These are phyloP conservation scores for Agelaius tricolor DNA, from an alignment of 2,113 vertebrate genomes.

Conservation along the genomic window DNA sequence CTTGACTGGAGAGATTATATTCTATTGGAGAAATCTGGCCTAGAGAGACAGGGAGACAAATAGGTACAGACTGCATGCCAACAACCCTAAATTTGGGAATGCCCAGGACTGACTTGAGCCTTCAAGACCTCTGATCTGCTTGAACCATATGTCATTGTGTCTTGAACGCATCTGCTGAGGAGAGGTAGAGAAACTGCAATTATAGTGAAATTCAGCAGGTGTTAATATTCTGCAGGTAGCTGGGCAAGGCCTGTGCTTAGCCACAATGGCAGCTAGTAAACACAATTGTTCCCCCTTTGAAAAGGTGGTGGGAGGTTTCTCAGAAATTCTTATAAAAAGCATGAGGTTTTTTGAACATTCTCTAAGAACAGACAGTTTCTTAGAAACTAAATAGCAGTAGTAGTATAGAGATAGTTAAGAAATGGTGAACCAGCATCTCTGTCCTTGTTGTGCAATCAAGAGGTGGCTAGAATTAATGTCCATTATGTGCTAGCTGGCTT, in stretches of 20 bases:
- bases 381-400: not conserved
- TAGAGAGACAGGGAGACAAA: constrained; percentile 7
- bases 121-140: not conserved
- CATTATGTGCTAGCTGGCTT: not conserved
- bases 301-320: not conserved
- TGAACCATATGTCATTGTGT: not conserved
- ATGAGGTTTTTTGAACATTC: not conserved
- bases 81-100: not conserved
- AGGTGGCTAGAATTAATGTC: not conserved
- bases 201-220: not conserved
- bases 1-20: constrained; percentile 33
- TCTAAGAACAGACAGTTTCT: not conserved
- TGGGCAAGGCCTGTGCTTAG: not conserved
- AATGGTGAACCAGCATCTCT: not conserved
- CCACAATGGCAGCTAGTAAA: not conserved
- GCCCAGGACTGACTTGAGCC: not conserved
- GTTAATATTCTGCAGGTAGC: not conserved
- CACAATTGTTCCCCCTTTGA: not conserved
- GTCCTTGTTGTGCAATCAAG: not conserved
- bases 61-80: constrained; percentile 21
- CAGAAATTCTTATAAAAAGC: not conserved
- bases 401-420: not conserved
- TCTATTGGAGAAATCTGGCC: constrained; percentile 14
- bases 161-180: not conserved
- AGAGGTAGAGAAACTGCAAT: not conserved